Evolutionary conservation across 2,888 invertebrate species (phyloP), one percentile per base, ranked within the genome.

Genomic region (Auanema freiburgensis): DNA sequence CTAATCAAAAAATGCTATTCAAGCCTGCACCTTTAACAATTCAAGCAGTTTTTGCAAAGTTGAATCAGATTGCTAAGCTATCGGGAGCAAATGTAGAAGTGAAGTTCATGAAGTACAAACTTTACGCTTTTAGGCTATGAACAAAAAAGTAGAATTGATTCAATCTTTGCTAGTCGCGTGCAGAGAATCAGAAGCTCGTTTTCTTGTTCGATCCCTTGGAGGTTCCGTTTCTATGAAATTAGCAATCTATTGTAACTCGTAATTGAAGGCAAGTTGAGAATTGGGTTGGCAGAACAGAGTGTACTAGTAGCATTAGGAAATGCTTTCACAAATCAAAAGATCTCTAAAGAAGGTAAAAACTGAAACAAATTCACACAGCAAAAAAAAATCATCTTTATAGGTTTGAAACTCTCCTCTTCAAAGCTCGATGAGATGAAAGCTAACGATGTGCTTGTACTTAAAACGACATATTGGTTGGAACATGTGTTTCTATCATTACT

Each of bases 241-340:
- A 55, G 40, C 5, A 5, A n/a, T 8, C 2, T 55, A 23, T 33
- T 33, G 33, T 33, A 33, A 5, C 33, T 5, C 21, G 6, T 21
- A 2, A 16, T 96, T 21, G 90, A 91, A 66, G 97, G 97, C 33
- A 98, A 97, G 86, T 87, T 98, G 61, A 88, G 98, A 53, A 93
- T 98, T 77, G 97, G 97, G 0, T 87, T 98, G 63, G 98, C 97
- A 0, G 98, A 98, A 83, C 95, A 96, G 85, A 95, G 95, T 0
- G 90, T 96, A 42, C 86, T 98, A 53, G 88, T 92, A 85, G 95
- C 98, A 11, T 85, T 98, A 53, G 93, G 93, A 0, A 88, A 90
- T 77, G 95, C 95, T 1, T 83, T 84, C 61, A 82, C 83, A 6
- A 57, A 46, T 16, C 55, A 61, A 14, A 72, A 80, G 51, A 21